phyloP scores from a whole-genome alignment of 1,140 invertebrate genomes.

The Sarcophaga bullata region DNA sequence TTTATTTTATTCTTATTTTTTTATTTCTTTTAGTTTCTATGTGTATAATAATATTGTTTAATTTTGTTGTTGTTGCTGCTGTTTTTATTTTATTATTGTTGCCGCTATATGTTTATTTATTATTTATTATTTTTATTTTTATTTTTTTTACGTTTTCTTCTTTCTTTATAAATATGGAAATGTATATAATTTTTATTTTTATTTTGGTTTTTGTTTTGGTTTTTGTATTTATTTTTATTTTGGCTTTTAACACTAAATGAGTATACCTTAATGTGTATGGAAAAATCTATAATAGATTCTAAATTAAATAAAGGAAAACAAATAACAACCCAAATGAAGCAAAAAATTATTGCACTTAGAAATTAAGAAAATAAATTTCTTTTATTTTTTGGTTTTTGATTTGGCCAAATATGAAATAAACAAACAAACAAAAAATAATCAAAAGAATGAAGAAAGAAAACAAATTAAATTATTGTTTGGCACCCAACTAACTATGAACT shows the following conservation, averaged over 20 bases:
- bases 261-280: background rate
- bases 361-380: background rate
- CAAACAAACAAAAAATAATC: no score
- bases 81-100: background rate
- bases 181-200: background rate
- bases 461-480: conserved; percentile 24
- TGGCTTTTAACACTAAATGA: no score
- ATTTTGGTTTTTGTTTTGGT: background rate
- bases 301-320: background rate
- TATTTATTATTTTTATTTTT: conserved; percentile 12
- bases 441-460: background rate
- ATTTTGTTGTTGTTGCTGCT: conserved; percentile 26
- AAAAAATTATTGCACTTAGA: conserved; percentile 18
- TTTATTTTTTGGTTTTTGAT: background rate
- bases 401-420: background rate
- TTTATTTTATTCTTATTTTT: no score
- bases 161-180: conserved; percentile 20
- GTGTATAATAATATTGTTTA: conserved; percentile 1
- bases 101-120: background rate
- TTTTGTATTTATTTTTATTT: background rate
- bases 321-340: background rate
- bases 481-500: conserved; percentile 27
- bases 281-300: background rate
- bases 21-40: background rate
- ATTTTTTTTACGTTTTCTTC: conserved; percentile 23